phyloP scores from a whole-genome alignment of 2,888 invertebrate genomes.

The Drosophila villosipedis region DNA sequence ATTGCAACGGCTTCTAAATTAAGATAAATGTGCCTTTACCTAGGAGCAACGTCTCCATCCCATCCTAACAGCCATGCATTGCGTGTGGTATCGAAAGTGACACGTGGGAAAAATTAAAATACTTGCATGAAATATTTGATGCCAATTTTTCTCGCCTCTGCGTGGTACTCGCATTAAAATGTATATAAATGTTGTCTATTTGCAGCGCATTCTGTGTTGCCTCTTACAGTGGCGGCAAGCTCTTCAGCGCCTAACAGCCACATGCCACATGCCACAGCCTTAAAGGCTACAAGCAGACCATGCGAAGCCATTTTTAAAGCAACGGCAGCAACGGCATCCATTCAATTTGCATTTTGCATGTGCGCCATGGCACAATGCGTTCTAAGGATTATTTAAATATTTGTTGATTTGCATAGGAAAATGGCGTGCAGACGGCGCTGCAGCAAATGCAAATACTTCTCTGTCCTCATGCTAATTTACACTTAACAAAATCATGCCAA shows the following conservation, averaged over 20 bases:
- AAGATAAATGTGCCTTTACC: constrained; percentile 64
- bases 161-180: constrained; percentile 32
- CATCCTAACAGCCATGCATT: background rate
- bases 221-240: constrained; percentile 39
- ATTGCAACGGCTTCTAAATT: constrained; percentile 63
- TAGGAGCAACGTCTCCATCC: constrained; percentile 11
- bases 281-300: constrained; percentile 5
- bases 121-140: constrained; percentile 67
- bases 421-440: constrained; percentile 20
- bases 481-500: constrained; percentile 4
- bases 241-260: background rate
- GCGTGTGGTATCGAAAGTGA: constrained; percentile 30
- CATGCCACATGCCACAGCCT: background rate
- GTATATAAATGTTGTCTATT: constrained; percentile 71
- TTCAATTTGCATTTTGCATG: constrained; percentile 65
- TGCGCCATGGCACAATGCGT: constrained; percentile 36
- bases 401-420: constrained; percentile 45
- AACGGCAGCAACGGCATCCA: constrained; percentile 12
- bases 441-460: constrained; percentile 8
- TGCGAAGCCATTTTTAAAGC: constrained; percentile 24
- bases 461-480: constrained; percentile 4
- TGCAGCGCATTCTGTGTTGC: constrained; percentile 60
- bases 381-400: constrained; percentile 63
- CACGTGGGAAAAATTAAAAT: constrained; percentile 61
- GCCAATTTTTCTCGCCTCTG: constrained; percentile 59